phyloP scores from a whole-genome alignment of 2,113 vertebrate genomes.

The Gnathonemus echidnorhynchus region DNA sequence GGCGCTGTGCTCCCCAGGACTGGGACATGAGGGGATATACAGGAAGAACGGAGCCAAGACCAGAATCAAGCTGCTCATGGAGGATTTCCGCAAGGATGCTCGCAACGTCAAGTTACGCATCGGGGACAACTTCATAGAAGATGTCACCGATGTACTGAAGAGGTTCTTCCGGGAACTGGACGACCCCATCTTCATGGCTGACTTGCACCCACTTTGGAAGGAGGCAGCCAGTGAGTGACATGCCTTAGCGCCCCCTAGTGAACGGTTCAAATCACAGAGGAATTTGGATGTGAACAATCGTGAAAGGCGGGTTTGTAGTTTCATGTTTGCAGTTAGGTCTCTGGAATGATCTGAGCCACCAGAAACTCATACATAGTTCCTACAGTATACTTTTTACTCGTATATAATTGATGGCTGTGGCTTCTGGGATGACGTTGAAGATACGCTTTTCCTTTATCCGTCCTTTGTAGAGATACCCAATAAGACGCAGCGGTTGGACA shows the following conservation, averaged over 20 bases:
- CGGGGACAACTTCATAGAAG: constrained; percentile 92
- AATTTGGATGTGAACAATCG: neutral
- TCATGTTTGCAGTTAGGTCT: neutral
- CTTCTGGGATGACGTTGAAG: neutral
- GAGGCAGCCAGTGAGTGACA: constrained; percentile 76
- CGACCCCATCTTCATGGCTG: constrained; percentile 83
- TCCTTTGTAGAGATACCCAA: constrained; percentile 60
- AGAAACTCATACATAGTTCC: neutral
- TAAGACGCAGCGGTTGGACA: constrained; percentile 72
- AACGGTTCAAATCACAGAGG: neutral
- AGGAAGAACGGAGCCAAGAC: constrained; percentile 91
- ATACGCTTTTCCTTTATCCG: neutral
- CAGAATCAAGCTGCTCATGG: constrained; percentile 87
- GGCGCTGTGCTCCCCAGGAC: constrained; percentile 52
- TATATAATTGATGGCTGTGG: neutral
- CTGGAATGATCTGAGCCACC: neutral
- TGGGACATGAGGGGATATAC: constrained; percentile 90
- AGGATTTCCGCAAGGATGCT: constrained; percentile 87
- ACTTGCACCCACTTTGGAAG: constrained; percentile 83
- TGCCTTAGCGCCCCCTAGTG: neutral
- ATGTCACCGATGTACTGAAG: constrained; percentile 91
- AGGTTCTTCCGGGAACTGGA: constrained; percentile 93
- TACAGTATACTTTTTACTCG: neutral
- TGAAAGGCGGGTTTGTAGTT: neutral
- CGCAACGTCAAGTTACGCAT: constrained; percentile 89